These are phyloP conservation scores for Bombus haemorrhoidalis DNA, from an alignment of 1,140 invertebrate genomes.

Conservation along the genomic window DNA sequence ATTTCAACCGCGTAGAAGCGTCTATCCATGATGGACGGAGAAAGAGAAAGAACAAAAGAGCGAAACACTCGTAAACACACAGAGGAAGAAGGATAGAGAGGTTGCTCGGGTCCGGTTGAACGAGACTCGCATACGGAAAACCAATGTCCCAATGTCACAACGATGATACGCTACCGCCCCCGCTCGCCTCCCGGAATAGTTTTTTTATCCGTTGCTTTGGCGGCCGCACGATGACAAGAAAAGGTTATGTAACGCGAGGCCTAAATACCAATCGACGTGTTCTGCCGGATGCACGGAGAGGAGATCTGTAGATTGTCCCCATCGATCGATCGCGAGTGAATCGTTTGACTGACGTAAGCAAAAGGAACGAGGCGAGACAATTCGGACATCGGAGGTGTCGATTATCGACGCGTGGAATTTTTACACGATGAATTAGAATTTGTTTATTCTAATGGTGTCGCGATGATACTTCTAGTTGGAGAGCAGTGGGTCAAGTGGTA, in stretches of 20 bases:
- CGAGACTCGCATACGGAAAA: slow-evolving; percentile 73
- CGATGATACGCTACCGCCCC: slow-evolving; percentile 45
- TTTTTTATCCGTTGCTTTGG: slow-evolving; percentile 51
- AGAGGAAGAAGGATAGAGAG: neutral
- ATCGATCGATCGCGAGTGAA: slow-evolving; percentile 1
- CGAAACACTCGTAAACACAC: neutral
- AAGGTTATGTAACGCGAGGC: slow-evolving; percentile 62
- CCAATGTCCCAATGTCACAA: slow-evolving; percentile 67
- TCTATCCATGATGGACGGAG: neutral
- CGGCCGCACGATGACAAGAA: slow-evolving; percentile 46
- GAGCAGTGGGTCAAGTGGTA: slow-evolving; percentile 9
- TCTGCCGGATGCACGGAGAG: slow-evolving; percentile 11
- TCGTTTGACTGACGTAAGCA: neutral
- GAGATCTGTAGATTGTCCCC: slow-evolving; percentile 26
- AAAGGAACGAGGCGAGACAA: neutral
- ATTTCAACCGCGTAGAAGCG: slow-evolving; percentile 21
- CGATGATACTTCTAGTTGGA: neutral
- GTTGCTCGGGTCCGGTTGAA: slow-evolving; percentile 30
- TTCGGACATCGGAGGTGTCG: slow-evolving; percentile 2
- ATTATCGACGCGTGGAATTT: slow-evolving; percentile 4
- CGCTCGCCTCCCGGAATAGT: slow-evolving; percentile 41
- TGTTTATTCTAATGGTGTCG: neutral
- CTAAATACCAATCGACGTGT: slow-evolving; percentile 64
- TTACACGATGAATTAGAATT: slow-evolving; percentile 13
- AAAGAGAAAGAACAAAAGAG: neutral